Percentiles rank a stretch among this genome's conserved stretches.
Conservation (phyloP, 2,113 vertebrate genomes). For the Microcebus murinus region DNA sequence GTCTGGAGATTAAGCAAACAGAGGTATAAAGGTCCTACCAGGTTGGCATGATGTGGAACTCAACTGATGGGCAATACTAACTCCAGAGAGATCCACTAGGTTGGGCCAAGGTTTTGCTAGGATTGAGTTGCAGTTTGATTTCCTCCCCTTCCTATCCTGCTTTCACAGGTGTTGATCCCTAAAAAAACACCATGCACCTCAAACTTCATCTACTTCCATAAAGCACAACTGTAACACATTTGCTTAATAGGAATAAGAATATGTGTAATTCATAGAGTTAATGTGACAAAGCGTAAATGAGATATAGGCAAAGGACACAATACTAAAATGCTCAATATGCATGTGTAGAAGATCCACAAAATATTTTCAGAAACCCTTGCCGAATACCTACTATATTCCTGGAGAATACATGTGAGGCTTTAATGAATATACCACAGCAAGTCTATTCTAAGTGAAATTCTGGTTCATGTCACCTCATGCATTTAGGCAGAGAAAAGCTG, state of each 20-base stretch:
- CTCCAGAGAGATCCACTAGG: background rate
- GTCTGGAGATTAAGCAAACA: background rate
- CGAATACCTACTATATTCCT: background rate
- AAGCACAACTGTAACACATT: background rate
- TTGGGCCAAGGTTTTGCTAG: background rate
- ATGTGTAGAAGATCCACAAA: background rate
- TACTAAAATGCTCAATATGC: background rate
- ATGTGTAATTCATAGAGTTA: background rate
- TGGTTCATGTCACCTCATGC: background rate
- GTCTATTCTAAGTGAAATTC: background rate
- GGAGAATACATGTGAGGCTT: background rate
- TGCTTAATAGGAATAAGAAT: background rate
- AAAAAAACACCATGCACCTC: background rate
- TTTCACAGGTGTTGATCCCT: background rate
- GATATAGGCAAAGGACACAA: background rate
- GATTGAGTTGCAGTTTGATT: rapidly evolving
- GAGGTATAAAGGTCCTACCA: background rate
- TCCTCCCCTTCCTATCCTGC: rapidly evolving
- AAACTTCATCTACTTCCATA: no score
- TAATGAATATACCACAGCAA: background rate
- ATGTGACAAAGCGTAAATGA: background rate
- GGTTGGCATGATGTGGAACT: background rate
- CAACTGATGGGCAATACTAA: background rate
- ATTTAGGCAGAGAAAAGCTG: background rate
- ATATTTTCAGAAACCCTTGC: background rate